phyloP scores from a whole-genome alignment of 2,888 invertebrate species.

The Dryobota labecula region DNA sequence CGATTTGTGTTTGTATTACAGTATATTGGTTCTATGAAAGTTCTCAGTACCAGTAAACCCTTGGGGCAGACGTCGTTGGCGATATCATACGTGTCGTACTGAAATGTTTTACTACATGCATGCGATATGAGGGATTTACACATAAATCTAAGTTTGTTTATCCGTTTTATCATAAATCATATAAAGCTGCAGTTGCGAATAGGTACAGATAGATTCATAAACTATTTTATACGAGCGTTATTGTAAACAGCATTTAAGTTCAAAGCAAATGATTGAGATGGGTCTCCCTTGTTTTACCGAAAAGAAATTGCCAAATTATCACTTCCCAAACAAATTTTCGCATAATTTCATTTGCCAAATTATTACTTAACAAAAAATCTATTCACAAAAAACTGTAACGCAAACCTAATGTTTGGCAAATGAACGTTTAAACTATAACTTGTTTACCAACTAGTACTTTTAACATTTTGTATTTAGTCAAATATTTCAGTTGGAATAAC shows the following conservation, averaged over 20 bases:
- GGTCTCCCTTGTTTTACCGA: no score
- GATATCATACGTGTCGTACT: slow-evolving; percentile 69
- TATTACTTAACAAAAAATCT: no score
- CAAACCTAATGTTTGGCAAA: no score
- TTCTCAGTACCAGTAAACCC: slow-evolving; percentile 70
- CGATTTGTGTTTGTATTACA: slow-evolving; percentile 76
- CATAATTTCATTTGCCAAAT: no score
- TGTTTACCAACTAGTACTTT: no score
- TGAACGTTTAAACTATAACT: no score
- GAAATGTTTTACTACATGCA: slow-evolving; percentile 66
- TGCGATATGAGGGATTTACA: slow-evolving; percentile 31
- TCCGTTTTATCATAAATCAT: slow-evolving; percentile 1
- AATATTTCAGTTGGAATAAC: no score
- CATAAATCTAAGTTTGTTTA: slow-evolving; percentile 19
- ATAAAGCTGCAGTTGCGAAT: slow-evolving; percentile 1
- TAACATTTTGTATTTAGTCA: no score
- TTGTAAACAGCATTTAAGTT: neutral
- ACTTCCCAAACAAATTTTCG: no score
- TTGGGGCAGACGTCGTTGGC: slow-evolving; percentile 65
- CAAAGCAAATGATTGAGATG: neutral
- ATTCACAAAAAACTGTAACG: no score
- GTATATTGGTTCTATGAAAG: slow-evolving; percentile 76
- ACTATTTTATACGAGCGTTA: neutral
- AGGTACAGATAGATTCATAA: neutral
- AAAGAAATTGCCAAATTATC: no score